phyloP scores from a whole-genome alignment of 1,140 invertebrate species.

The Rhagoletis zephyria region DNA sequence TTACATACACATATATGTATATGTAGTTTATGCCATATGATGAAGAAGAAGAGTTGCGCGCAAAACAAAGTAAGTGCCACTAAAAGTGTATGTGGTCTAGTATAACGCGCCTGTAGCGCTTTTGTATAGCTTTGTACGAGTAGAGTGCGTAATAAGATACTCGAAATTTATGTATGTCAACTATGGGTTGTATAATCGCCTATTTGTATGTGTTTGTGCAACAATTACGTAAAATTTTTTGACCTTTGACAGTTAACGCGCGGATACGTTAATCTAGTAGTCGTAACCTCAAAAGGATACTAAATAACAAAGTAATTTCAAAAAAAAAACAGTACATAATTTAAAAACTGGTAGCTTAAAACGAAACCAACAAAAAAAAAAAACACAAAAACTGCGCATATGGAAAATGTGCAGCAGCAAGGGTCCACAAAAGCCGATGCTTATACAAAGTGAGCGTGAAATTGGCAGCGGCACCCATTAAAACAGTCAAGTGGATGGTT shows the following conservation, averaged over 20 bases:
- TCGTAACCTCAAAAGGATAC: too few relatives aligned
- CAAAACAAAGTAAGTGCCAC: not conserved
- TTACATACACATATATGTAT: not conserved
- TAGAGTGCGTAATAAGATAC: not conserved
- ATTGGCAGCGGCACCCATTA: not conserved
- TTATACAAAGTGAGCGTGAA: too few relatives aligned
- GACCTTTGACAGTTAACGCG: not conserved
- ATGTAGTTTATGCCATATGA: not conserved
- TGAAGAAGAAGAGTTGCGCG: not conserved
- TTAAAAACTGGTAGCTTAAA: too few relatives aligned
- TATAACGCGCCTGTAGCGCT: not conserved
- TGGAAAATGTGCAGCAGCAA: too few relatives aligned
- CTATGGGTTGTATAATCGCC: not conserved
- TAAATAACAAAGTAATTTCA: too few relatives aligned
- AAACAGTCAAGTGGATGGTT: not conserved
- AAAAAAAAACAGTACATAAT: too few relatives aligned
- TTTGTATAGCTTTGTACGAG: not conserved
- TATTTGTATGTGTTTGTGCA: not conserved
- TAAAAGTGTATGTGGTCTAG: not conserved
- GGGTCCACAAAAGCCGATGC: too few relatives aligned
- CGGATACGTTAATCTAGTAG: too few relatives aligned
- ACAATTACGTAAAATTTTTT: not conserved
- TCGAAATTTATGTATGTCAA: constrained; percentile 28
- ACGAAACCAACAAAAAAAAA: too few relatives aligned
- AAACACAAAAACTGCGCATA: too few relatives aligned